Base-by-base conservation (phyloP, 2,888 invertebrate genomes). In the Nasonia oneida region DNA sequence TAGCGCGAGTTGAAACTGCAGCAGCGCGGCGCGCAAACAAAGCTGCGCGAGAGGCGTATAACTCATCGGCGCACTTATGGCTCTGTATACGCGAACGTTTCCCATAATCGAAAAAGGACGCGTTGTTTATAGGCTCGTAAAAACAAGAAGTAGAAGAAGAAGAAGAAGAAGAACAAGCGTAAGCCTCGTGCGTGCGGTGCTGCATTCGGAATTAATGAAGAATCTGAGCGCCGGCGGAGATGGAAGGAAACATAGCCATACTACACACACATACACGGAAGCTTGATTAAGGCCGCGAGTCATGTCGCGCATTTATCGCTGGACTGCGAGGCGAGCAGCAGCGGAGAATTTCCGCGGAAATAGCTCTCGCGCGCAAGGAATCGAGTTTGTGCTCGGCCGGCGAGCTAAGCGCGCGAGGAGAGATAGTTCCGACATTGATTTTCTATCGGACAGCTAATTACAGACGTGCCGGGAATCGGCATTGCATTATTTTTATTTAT, bases 401-500 rank as follows among this genome's bases (percentile, higher is more conserved):
- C 29, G 29, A 8, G 53, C 75, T 14, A 50, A 23, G 64, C 29
- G 64, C 33, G 0, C 37, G 33, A n/a, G 12, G 15, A 29, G n/a
- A 3, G 42, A 39, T 67, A 5, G n/a, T 14, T 64, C 70, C 23
- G 50, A 67, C 50, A 92, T 91, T 90, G 90, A 91, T 91, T 91
- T 91, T 91, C 90, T 89, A 89, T 90, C 88, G 89, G 90, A 90
- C 91, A 89, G 90, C 90, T 91, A 91, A 92, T 92, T 91, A 90
- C 81, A 84, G 85, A 90, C 91, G 90, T 90, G 91, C 85, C 81
- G 57, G 87, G 90, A 90, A 91, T 91, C 90, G 57, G n/a, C 57
- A 90, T 90, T 88, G 88, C 87, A 73, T 23, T 23, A 6, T 5
- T 50, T 33, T 23, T 23, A 6, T 5, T 50, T 33, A 5, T 61